Evolutionary conservation across 2,888 invertebrate species (phyloP).

Genomic region (Noctuana brunneofusca): DNA sequence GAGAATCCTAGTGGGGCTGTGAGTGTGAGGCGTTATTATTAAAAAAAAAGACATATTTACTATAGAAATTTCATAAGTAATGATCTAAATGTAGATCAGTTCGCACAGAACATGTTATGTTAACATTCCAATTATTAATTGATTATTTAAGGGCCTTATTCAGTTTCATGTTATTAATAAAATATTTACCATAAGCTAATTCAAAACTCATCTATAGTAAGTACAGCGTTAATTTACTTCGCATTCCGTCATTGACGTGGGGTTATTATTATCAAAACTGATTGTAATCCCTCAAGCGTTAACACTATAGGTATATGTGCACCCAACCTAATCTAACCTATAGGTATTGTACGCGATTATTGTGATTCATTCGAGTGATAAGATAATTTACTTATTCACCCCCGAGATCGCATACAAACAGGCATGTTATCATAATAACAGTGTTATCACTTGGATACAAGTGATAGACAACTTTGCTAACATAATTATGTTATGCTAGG

Average conservation of each 20-base stretch:
- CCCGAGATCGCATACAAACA: neutral
- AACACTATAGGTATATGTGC: neutral
- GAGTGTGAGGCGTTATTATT: too few relatives aligned
- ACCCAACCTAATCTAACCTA: neutral
- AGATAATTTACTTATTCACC: conserved; percentile 16
- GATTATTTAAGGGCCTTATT: too few relatives aligned
- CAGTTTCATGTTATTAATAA: too few relatives aligned
- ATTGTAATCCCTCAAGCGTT: conserved; percentile 1
- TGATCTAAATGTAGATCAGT: too few relatives aligned
- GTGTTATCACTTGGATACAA: too few relatives aligned
- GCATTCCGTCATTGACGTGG: neutral
- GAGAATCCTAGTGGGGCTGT: too few relatives aligned
- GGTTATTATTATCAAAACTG: conserved; percentile 14
- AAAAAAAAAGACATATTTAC: too few relatives aligned
- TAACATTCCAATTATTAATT: too few relatives aligned
- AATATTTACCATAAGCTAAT: too few relatives aligned
- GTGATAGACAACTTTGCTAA: neutral
- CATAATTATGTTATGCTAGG: too few relatives aligned
- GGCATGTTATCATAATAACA: conserved; percentile 1
- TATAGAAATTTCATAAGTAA: too few relatives aligned
- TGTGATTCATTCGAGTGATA: conserved; percentile 22
- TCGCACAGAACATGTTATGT: too few relatives aligned
- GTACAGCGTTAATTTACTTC: conserved; percentile 6
- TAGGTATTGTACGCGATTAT: conserved; percentile 13
- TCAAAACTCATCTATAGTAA: neutral